Evolutionary conservation across 2,113 vertebrate species (phyloP), one percentile per base, ranked within the genome.

Genomic region (Erpornis zantholeuca): DNA sequence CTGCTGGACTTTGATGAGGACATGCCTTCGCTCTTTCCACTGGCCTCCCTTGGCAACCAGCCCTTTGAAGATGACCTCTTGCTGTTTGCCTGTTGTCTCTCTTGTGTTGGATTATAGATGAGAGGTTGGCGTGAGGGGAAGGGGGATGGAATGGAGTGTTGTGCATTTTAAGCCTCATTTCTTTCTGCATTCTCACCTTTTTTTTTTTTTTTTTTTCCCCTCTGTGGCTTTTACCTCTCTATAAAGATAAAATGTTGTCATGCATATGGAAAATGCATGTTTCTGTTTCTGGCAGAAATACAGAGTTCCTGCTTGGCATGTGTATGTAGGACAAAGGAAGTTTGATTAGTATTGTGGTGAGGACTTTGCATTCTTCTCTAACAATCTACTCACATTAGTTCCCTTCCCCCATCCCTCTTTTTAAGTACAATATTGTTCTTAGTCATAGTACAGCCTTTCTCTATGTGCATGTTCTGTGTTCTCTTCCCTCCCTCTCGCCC

Each of bases 1-100:
- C 98, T 98, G 98, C 98, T 94, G 97, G 96, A 95, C 97, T 98
- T 99, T 98, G 98, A 98, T 98, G 98, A 98, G 97, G 98, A 98
- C 98, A 98, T 99, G 98, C 98, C 98, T 99, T 95, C 57, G 83
- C 97, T 98, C 96, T 96, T 92, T 97, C 96, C 95, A 97, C 96
- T 98, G 97, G 97, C 97, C 98, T 98, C 98, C 99, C 98, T 95
- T 97, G 98, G 99, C 98, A 99, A 99, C 99, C 97, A 76, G 97
- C 97, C 97, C 98, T 98, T 98, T 99, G 98, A 98, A 97, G 97
- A 97, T 97, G 97, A 98, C 98, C 98, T 98, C 98, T 99, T 97
- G 97, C 98, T 98, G 98, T 98, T 99, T 98, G 98, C 97, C 98
- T 98, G 98, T 95, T 98, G 98, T 98, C 98, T 98, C 98, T 97